Conservation (phyloP, 1,140 invertebrate species). For the Meteorus sp. region DNA sequence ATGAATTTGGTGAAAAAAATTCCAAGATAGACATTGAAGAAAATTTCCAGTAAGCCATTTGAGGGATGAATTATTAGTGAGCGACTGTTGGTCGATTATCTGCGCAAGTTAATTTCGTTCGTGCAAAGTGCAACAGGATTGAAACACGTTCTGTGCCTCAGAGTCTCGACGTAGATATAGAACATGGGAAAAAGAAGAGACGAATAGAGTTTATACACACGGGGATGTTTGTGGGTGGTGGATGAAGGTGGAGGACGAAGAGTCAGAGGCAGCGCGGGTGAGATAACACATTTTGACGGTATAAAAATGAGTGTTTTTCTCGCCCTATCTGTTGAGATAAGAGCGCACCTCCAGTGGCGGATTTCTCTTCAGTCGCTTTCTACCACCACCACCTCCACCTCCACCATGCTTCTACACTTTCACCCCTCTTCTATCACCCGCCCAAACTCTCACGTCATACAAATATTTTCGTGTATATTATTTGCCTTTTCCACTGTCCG, state of each 20-base stretch:
- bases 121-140: too few species aligned
- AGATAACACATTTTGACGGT: constrained; percentile 57
- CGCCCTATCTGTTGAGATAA: constrained; percentile 47
- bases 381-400: constrained; percentile 14
- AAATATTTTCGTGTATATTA: constrained; percentile 1
- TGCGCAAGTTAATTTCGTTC: too few species aligned
- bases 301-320: constrained; percentile 57
- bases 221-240: too few species aligned
- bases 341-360: constrained; percentile 38
- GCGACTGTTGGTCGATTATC: too few species aligned
- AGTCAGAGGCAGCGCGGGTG: constrained; percentile 34
- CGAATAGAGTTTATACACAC: too few species aligned
- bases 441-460: background rate
- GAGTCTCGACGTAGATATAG: too few species aligned
- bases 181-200: too few species aligned
- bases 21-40: too few species aligned
- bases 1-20: too few species aligned
- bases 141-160: too few species aligned
- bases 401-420: constrained; percentile 11
- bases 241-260: constrained; percentile 22
- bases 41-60: too few species aligned
- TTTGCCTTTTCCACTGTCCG: constrained; percentile 18
- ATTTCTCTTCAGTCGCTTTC: constrained; percentile 31
- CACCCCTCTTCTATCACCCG: background rate
- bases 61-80: too few species aligned